Conservation (phyloP, 1,140 invertebrate species). For the Microvelia longipes region DNA sequence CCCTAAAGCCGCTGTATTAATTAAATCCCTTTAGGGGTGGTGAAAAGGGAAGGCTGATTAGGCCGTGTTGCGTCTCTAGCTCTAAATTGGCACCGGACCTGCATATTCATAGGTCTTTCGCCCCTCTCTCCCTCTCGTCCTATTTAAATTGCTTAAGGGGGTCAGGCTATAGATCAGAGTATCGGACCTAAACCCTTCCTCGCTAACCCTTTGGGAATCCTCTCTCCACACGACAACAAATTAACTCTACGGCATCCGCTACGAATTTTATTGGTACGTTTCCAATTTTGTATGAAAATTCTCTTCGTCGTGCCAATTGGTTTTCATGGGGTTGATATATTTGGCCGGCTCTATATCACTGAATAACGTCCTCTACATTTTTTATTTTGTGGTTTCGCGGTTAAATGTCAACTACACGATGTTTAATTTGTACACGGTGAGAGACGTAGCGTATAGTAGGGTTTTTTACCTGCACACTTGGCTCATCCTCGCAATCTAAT, state of each 20-base stretch:
- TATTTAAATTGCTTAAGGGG: neutral
- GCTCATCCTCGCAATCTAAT: neutral
- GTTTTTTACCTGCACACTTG: neutral
- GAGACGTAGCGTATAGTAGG: no score
- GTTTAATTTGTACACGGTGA: neutral
- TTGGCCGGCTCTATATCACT: neutral
- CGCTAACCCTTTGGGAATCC: neutral
- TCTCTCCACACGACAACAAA: neutral
- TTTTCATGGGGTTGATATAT: neutral
- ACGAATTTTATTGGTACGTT: constrained; percentile 1
- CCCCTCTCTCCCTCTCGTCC: neutral
- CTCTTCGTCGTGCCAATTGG: neutral
- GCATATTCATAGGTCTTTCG: constrained; percentile 8
- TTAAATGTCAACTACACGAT: no score
- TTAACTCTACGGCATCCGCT: neutral
- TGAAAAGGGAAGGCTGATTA: constrained; percentile 6
- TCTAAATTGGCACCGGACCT: constrained; percentile 13
- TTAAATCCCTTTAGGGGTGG: constrained; percentile 7
- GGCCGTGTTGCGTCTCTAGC: neutral
- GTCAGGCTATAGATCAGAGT: neutral
- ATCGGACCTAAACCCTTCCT: neutral
- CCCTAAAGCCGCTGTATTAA: constrained; percentile 7
- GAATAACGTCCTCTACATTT: neutral
- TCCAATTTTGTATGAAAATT: neutral
- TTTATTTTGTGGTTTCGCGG: neutral